phyloP scores from a whole-genome alignment of 2,113 vertebrate species.

The Jaculus jaculus region DNA sequence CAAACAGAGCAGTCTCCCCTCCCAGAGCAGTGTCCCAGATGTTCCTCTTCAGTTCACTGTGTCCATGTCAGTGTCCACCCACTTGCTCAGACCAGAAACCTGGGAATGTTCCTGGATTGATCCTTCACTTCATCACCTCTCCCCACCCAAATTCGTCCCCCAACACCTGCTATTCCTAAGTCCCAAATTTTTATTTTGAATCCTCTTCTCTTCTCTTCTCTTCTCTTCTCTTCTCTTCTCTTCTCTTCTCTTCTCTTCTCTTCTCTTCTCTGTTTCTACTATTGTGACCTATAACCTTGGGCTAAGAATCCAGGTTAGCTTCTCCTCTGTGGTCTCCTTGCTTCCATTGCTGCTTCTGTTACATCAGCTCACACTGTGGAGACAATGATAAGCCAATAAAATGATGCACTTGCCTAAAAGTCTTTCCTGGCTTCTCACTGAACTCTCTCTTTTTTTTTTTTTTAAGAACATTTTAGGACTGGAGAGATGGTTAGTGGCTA shows the following conservation, averaged over 20 bases:
- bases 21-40: accelerated
- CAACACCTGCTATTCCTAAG: neutral
- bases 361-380: neutral
- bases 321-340: neutral
- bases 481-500: too few relatives aligned
- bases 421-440: neutral
- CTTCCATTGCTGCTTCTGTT: neutral
- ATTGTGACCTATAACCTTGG: neutral
- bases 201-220: too few relatives aligned
- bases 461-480: too few relatives aligned
- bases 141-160: neutral
- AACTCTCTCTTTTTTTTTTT: too few relatives aligned
- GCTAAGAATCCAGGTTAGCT: neutral
- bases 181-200: neutral
- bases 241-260: too few relatives aligned
- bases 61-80: too few relatives aligned
- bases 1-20: neutral
- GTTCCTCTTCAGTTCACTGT: neutral
- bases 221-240: too few relatives aligned
- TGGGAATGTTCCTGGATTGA: neutral
- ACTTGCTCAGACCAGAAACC: neutral
- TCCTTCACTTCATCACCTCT: neutral
- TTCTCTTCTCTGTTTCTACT: neutral
- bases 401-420: neutral
- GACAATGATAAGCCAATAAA: neutral